phyloP scores from a whole-genome alignment of 2,113 vertebrate genomes.

The Camarhynchus parvulus region DNA sequence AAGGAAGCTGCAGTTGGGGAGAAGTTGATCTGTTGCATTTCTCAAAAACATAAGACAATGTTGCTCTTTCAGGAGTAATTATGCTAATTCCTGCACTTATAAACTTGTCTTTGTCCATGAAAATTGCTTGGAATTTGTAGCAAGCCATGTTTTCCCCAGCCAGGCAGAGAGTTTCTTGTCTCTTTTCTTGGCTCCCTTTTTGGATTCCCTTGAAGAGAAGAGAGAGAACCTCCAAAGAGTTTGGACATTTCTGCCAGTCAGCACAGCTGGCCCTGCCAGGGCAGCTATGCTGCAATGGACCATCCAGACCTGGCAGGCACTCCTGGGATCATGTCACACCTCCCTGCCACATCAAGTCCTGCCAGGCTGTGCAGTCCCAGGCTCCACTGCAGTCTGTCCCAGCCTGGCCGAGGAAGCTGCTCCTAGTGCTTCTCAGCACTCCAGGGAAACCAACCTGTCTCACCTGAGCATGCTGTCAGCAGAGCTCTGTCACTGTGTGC shows the following conservation, averaged over 20 bases:
- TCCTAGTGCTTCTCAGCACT: not conserved
- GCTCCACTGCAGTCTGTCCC: not conserved
- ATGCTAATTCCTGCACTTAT: constrained; percentile 37
- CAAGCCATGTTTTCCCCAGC: not conserved
- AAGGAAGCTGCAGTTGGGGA: not conserved
- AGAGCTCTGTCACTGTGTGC: not conserved
- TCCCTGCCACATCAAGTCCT: not conserved
- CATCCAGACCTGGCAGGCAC: not conserved
- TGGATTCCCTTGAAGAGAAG: not conserved
- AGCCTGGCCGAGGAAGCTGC: not conserved
- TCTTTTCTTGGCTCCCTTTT: not conserved
- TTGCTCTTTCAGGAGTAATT: constrained; percentile 18
- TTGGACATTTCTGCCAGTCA: not conserved
- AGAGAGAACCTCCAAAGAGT: not conserved
- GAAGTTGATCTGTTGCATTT: not conserved
- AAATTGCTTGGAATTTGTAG: constrained; percentile 49
- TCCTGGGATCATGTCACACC: not conserved
- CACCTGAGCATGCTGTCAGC: not conserved
- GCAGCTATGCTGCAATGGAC: rapidly evolving
- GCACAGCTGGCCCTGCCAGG: not conserved
- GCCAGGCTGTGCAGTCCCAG: not conserved
- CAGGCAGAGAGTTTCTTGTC: not conserved
- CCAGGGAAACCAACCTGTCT: not conserved
- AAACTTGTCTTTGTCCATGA: constrained; percentile 42
- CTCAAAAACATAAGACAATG: not conserved